Evolutionary conservation across 2,888 invertebrate species (phyloP), one percentile per base, ranked within the genome.

Genomic region (Disparrhopalites patrizii): DNA sequence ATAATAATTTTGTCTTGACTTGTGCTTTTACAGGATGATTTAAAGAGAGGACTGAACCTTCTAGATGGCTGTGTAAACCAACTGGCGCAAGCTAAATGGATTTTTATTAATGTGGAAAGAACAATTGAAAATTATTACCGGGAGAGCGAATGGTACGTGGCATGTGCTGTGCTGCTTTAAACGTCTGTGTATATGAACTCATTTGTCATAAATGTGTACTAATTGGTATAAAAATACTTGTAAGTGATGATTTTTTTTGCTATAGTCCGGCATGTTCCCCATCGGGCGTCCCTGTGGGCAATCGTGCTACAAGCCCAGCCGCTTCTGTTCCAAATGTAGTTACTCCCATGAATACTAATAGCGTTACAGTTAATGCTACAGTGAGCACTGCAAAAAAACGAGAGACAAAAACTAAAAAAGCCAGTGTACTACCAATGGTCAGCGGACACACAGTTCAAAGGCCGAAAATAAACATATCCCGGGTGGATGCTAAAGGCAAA

Each of bases 1-100:
- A n/a, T n/a, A n/a, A n/a, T n/a, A n/a, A n/a, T n/a, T n/a, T n/a
- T n/a, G n/a, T n/a, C n/a, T n/a, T n/a, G n/a, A n/a, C n/a, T 43
- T 5, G 43, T 5, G 5, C 5, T 40, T 18, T 58, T 3, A 20
- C 25, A 68, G 65, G 68, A 68, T 20, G 68, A 68, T 15, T 15
- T 68, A 8, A 68, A 68, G 15, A 62, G 68, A 40, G 68, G 68
- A 10, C 36, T 68, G 15, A 58, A 25, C 18, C 50, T 68, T 5
- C 36, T 68, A 20, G 68, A 68, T 31, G 57, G 54, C 23, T 61
- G 62, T 58, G 68, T 68, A 2, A 68, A 68, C 58, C 68, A 68
- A 40, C 57, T 68, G 28, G 68, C 66, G 5, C 62, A 68, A 36
- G 68, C 68, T 1, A 68, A 62, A 60, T 68, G 57, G 57, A 63